phyloP scores from a whole-genome alignment of 2,797 vertebrate species.

The Rhabdomys pumilio region DNA sequence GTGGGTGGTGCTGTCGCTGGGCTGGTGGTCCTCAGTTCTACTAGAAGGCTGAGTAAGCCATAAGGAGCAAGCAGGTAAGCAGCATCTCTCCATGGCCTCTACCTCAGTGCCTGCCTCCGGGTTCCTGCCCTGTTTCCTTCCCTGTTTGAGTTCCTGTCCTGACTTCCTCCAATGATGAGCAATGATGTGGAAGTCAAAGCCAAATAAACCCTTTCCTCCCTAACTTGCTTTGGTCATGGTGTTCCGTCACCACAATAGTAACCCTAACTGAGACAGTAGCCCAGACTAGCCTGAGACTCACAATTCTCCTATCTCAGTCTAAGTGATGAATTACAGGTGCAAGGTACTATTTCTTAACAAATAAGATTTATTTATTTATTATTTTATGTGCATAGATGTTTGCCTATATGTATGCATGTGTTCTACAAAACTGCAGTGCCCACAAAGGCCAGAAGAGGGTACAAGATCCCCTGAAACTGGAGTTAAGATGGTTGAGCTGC shows the following conservation, averaged over 20 bases:
- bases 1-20: not conserved
- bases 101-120: not conserved
- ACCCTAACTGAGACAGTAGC: not conserved
- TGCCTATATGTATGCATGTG: not conserved
- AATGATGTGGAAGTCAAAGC: not conserved
- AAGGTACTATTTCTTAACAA: not conserved
- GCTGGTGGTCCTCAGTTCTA: not conserved
- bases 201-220: not conserved
- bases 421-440: too few species aligned
- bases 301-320: not conserved
- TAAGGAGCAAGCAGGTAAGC: not conserved
- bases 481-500: not conserved
- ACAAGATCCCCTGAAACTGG: not conserved
- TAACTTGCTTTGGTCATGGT: not conserved
- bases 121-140: not conserved
- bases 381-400: not conserved
- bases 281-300: not conserved
- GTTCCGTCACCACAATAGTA: not conserved
- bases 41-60: not conserved
- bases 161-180: not conserved
- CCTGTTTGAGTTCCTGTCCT: not conserved
- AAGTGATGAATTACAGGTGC: not conserved
- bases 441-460: not conserved
- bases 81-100: not conserved
- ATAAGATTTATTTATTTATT: not conserved